phyloP scores from a whole-genome alignment of 2,888 invertebrate species.

The Ophion ventricosus region DNA sequence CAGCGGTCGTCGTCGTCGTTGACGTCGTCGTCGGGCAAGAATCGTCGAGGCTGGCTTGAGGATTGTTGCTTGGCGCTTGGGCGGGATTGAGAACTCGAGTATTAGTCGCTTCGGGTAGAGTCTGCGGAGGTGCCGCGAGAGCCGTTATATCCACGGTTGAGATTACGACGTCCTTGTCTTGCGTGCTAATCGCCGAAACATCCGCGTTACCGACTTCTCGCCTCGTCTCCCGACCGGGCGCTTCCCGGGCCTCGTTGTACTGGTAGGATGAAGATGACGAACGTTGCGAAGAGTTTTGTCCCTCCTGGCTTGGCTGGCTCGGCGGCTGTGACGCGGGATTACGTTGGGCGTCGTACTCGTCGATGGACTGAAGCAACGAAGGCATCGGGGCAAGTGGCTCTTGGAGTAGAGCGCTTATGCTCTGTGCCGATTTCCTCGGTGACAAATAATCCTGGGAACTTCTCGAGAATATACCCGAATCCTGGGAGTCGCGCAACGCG shows the following conservation, averaged over 20 bases:
- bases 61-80: neutral
- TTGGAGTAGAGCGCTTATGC: conserved; percentile 80
- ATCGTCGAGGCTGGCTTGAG: neutral
- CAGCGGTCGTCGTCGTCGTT: conserved; percentile 34
- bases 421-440: conserved; percentile 79
- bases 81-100: conserved; percentile 9
- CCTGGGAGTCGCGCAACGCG: conserved; percentile 30
- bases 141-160: conserved; percentile 79
- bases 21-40: neutral
- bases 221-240: neutral
- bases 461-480: conserved; percentile 62
- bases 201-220: neutral
- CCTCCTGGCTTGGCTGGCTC: neutral
- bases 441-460: conserved; percentile 72
- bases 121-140: conserved; percentile 70
- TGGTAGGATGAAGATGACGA: conserved; percentile 21
- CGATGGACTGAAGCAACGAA: conserved; percentile 77
- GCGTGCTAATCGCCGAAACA: neutral
- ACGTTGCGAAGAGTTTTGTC: conserved; percentile 51
- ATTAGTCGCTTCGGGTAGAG: conserved; percentile 67
- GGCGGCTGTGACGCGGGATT: neutral
- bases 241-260: conserved; percentile 2
- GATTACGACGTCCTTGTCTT: conserved; percentile 61
- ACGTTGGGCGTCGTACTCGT: conserved; percentile 72
- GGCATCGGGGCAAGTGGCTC: conserved; percentile 79